A percentile compares a stretch with the other conserved stretches of the same genome.
Evolutionary conservation across 2,113 vertebrate species (phyloP).

Genomic region (Motacilla tschutschensis): DNA sequence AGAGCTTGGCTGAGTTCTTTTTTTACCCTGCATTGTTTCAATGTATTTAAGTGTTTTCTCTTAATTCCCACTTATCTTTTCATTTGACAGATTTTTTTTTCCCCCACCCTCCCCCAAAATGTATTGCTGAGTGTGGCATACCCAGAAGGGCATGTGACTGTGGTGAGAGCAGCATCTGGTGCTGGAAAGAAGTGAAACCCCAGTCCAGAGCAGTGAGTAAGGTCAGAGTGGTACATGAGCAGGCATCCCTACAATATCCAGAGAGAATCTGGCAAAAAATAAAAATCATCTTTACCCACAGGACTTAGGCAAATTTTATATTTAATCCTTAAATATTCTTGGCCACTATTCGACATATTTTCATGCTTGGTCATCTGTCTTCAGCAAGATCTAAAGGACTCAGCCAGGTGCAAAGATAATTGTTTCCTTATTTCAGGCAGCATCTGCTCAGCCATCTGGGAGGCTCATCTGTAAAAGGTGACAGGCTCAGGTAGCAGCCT

Average conservation of each 20-base stretch:
- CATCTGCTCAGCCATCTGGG: constrained; percentile 29
- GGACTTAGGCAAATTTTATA: not conserved
- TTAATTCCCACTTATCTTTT: not conserved
- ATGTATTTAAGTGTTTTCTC: not conserved
- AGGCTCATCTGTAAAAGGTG: constrained; percentile 20
- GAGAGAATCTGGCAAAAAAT: not conserved
- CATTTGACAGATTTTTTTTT: not conserved
- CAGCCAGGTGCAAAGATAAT: constrained; percentile 34
- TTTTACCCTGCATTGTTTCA: not conserved
- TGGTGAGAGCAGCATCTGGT: not conserved
- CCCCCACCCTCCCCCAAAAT: not conserved
- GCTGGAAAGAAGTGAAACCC: not conserved
- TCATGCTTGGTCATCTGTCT: constrained; percentile 37
- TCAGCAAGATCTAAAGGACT: not conserved
- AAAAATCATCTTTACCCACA: not conserved
- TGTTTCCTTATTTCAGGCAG: constrained; percentile 38
- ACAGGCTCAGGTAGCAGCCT: constrained; percentile 13
- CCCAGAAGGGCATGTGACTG: not conserved
- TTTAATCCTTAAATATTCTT: constrained; percentile 39
- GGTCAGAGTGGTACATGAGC: not conserved
- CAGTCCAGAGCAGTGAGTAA: not conserved
- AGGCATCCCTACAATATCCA: not conserved
- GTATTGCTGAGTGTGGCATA: not conserved
- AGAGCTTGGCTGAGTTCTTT: not conserved
- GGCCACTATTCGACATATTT: not conserved